A percentile compares a stretch with the other conserved stretches of the same genome.
Conservation (phyloP, 2,797 vertebrate genomes). For the Mormyrus proboscirostris region DNA sequence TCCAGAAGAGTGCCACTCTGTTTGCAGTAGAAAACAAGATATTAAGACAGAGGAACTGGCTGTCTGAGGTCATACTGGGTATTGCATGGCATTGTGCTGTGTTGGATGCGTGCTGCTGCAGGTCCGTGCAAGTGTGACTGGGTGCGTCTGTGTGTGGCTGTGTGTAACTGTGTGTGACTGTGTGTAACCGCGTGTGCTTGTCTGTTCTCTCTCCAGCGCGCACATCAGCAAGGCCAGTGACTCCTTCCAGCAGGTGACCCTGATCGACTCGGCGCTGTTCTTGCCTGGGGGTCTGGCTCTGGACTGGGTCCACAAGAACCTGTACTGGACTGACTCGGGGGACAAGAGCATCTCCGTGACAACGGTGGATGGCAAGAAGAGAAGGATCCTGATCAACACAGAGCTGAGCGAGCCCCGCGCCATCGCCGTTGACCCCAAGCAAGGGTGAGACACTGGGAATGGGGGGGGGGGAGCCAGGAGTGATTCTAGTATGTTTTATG, state of each 20-base stretch:
- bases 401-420: conserved; percentile 87
- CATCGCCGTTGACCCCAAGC: conserved; percentile 84
- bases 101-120: not conserved
- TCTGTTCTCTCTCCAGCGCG: conserved; percentile 58
- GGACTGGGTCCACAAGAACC: conserved; percentile 96
- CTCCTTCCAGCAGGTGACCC: conserved; percentile 74
- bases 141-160: not conserved
- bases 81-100: not conserved
- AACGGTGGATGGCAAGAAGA: conserved; percentile 77
- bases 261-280: conserved; percentile 79
- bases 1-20: not conserved
- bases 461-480: not conserved
- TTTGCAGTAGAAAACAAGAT: not conserved
- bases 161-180: not conserved
- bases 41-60: not conserved
- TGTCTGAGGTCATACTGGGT: not conserved
- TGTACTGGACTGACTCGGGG: conserved; percentile 96
- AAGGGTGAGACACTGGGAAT: conserved; percentile 63
- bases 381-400: conserved; percentile 76
- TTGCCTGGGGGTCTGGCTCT: conserved; percentile 88
- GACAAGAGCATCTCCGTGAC: conserved; percentile 90
- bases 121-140: not conserved
- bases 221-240: conserved; percentile 87
- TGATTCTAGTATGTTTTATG: not conserved
- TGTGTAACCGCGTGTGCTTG: not conserved